Evolutionary conservation across 2,113 vertebrate genomes (phyloP).

Genomic region (Rostratula benghalensis): DNA sequence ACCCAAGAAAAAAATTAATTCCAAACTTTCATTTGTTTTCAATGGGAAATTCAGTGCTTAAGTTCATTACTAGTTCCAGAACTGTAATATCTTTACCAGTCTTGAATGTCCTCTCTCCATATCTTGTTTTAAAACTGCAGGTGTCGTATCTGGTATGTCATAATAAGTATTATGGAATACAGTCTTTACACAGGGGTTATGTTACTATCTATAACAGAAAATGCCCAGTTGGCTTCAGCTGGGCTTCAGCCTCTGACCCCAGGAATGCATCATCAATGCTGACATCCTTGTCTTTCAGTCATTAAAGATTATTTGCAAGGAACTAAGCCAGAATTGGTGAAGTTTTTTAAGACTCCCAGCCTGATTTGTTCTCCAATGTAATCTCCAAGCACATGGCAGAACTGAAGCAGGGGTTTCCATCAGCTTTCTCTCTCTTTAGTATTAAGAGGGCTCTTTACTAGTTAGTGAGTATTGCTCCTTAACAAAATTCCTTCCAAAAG

Average conservation of each 20-base stretch:
- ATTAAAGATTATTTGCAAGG: neutral
- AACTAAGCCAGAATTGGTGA: neutral
- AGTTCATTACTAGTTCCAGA: neutral
- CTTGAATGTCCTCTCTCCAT: neutral
- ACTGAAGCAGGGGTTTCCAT: neutral
- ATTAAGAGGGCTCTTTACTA: neutral
- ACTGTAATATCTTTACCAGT: neutral
- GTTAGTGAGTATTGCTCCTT: neutral
- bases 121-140: neutral
- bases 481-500: neutral
- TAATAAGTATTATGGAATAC: neutral
- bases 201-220: neutral
- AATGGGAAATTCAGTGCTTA: neutral
- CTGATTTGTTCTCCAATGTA: neutral
- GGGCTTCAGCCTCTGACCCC: neutral
- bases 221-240: neutral
- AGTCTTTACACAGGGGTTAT: neutral
- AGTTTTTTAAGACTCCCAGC: neutral
- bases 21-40: neutral
- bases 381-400: neutral
- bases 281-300: neutral
- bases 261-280: neutral
- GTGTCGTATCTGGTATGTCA: neutral
- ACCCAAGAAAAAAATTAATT: neutral
- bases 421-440: neutral